These are phyloP conservation scores for Cebus imitator DNA, from an alignment of 2,113 vertebrate species.

Conservation along the genomic window DNA sequence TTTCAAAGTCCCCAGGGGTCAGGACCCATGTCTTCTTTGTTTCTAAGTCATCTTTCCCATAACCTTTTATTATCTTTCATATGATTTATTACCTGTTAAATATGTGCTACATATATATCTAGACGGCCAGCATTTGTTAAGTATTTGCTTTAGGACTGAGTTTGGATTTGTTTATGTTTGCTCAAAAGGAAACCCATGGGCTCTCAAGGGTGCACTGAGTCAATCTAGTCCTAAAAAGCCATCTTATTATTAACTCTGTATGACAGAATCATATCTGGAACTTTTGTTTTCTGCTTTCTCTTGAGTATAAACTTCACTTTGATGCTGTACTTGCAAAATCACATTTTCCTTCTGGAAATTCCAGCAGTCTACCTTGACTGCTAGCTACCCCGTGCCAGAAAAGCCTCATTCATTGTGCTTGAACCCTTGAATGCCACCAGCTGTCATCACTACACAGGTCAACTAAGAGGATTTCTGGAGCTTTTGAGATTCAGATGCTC, in stretches of 20 bases:
- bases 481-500: neutral
- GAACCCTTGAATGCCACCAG: neutral
- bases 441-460: neutral
- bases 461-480: neutral
- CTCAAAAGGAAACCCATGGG: neutral
- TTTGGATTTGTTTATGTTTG: conserved; percentile 45
- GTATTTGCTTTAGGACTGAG: neutral
- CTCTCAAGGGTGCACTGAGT: neutral
- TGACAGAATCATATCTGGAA: neutral
- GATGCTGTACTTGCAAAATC: neutral
- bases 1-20: neutral
- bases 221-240: neutral
- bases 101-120: neutral
- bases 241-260: neutral
- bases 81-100: neutral
- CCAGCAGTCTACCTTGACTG: neutral
- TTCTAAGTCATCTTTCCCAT: neutral
- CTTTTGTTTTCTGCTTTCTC: neutral
- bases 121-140: neutral
- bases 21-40: neutral
- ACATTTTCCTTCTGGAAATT: neutral
- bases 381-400: neutral
- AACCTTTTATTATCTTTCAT: neutral
- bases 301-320: conserved; percentile 2
- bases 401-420: neutral